These are phyloP conservation scores for Musca domestica DNA, from an alignment of 1,140 invertebrate genomes.

Conservation along the genomic window DNA sequence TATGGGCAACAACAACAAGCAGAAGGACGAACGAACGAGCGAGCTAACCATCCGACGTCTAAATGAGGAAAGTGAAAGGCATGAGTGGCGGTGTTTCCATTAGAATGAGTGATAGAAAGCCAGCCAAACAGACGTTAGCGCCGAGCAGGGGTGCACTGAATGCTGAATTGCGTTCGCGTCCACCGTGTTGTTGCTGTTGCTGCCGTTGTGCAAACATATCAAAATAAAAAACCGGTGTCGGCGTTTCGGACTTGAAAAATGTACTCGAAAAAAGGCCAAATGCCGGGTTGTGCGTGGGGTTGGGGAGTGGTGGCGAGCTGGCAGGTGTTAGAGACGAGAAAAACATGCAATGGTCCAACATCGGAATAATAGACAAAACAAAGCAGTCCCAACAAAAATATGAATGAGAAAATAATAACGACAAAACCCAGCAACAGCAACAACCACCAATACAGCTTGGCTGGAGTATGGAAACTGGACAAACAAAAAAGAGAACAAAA, in stretches of 20 bases:
- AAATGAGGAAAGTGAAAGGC: not conserved
- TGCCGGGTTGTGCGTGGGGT: too few relatives aligned
- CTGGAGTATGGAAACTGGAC: too few relatives aligned
- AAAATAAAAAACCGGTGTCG: slow-evolving; percentile 33
- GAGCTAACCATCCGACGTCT: too few relatives aligned
- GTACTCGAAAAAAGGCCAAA: slow-evolving; percentile 31
- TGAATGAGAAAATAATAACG: too few relatives aligned
- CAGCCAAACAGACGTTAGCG: too few relatives aligned
- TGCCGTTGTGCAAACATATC: not conserved
- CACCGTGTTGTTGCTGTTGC: not conserved
- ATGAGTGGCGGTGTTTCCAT: slow-evolving; percentile 17
- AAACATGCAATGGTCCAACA: slow-evolving; percentile 3
- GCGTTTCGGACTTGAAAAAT: slow-evolving; percentile 53
- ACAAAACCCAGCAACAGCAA: slow-evolving; percentile 1
- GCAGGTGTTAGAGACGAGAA: not conserved
- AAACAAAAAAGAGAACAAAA: slow-evolving; percentile 7
- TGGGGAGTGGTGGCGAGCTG: too few relatives aligned
- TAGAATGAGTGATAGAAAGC: too few relatives aligned
- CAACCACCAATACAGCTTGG: not conserved
- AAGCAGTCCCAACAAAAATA: too few relatives aligned
- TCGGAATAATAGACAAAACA: not conserved
- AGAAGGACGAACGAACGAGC: too few relatives aligned
- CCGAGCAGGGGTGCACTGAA: too few relatives aligned
- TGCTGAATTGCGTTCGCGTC: too few relatives aligned
- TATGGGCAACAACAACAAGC: too few relatives aligned